These are phyloP conservation scores for Tipula confusa DNA, from an alignment of 2,888 invertebrate species.

Conservation along the genomic window DNA sequence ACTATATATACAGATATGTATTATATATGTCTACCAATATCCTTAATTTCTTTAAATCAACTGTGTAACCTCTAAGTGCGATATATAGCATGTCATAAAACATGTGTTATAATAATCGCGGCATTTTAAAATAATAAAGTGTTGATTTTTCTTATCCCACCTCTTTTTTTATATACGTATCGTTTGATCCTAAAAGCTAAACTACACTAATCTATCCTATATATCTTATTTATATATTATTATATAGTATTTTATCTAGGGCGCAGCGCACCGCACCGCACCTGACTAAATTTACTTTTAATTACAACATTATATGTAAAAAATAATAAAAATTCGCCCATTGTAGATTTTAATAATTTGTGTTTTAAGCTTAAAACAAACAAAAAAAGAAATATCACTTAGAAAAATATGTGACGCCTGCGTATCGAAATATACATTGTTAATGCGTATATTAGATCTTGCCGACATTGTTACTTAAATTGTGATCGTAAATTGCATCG, in stretches of 20 bases:
- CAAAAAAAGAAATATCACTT: neutral
- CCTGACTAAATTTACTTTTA: neutral
- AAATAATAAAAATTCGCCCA: neutral
- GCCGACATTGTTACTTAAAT: neutral
- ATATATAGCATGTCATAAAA: neutral
- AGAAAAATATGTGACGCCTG: neutral
- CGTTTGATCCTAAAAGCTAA: neutral
- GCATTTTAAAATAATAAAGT: neutral
- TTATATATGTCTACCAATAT: no score
- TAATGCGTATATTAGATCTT: neutral
- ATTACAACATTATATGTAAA: no score
- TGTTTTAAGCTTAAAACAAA: neutral
- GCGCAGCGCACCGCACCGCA: neutral
- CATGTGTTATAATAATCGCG: neutral
- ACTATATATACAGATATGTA: no score
- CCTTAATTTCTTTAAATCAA: no score
- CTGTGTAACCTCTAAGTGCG: neutral
- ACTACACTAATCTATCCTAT: neutral
- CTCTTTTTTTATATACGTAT: no score
- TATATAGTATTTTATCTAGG: neutral
- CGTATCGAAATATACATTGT: neutral
- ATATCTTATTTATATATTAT: neutral
- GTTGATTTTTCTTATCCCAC: neutral
- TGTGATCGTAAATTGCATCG: slow-evolving; percentile 14
- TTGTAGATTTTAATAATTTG: neutral